Percentiles rank a stretch among this genome's conserved stretches.
phyloP scores from a whole-genome alignment of 2,888 invertebrate genomes.

The Oligia strigilis region DNA sequence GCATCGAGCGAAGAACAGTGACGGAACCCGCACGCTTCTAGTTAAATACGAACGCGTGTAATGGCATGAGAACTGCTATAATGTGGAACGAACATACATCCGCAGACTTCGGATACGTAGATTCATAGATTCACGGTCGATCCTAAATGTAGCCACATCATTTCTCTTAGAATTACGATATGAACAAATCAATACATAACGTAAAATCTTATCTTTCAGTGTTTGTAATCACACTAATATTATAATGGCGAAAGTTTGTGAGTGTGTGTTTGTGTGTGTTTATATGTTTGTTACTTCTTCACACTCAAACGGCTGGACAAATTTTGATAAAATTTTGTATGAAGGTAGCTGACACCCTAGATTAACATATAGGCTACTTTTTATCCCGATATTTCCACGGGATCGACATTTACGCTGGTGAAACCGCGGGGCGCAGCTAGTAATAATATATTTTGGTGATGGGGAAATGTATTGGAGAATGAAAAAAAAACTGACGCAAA shows the following conservation, averaged over 20 bases:
- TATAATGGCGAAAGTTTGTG: too few relatives aligned
- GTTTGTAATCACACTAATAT: constrained; percentile 2
- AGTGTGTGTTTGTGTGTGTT: too few relatives aligned
- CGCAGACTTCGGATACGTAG: background rate
- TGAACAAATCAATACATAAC: constrained; percentile 43
- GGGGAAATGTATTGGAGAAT: constrained; percentile 24
- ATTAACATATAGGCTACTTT: too few relatives aligned
- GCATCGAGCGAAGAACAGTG: constrained; percentile 37
- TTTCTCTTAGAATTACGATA: constrained; percentile 31
- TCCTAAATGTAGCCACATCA: constrained; percentile 16
- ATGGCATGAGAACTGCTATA: constrained; percentile 27
- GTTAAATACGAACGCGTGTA: constrained; percentile 44
- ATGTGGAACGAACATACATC: constrained; percentile 18
- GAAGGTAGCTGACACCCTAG: too few relatives aligned
- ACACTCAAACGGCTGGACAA: too few relatives aligned
- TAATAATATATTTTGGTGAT: constrained; percentile 31
- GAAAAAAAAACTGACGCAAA: constrained; percentile 18
- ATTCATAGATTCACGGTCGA: constrained; percentile 15
- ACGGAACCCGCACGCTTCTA: constrained; percentile 48
- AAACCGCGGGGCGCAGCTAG: too few relatives aligned
- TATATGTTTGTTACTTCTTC: too few relatives aligned
- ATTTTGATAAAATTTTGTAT: too few relatives aligned
- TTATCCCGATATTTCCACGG: too few relatives aligned
- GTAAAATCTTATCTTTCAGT: constrained; percentile 30
- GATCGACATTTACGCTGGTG: too few relatives aligned